Conservation (phyloP, 2,113 vertebrate species). For the Tonatia bakeri region DNA sequence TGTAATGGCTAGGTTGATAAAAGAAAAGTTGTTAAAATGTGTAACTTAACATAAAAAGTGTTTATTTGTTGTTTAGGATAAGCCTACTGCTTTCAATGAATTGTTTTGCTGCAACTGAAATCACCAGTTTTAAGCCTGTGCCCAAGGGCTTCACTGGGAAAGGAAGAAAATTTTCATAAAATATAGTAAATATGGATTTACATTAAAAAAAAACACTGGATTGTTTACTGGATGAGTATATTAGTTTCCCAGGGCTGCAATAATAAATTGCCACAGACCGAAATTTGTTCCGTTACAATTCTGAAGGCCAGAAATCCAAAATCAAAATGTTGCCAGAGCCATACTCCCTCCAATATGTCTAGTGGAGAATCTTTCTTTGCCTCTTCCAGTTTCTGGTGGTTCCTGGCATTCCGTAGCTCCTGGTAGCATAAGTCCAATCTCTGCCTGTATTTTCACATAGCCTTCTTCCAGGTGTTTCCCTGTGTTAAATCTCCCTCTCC, state of each 20-base stretch:
- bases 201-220: not conserved
- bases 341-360: not conserved
- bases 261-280: not conserved
- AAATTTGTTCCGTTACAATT: not conserved
- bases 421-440: not conserved
- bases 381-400: not conserved
- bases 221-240: not conserved
- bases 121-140: not conserved
- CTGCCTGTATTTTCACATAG: not conserved
- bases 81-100: not conserved
- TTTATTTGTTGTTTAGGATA: not conserved
- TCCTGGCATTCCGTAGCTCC: not conserved
- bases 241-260: not conserved
- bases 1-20: not conserved
- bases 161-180: not conserved
- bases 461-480: not conserved
- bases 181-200: slow-evolving; percentile 10
- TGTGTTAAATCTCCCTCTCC: not conserved
- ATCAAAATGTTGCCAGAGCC: not conserved
- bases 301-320: slow-evolving; percentile 28
- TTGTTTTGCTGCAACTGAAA: not conserved
- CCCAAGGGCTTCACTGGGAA: not conserved
- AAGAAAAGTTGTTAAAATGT: not conserved
- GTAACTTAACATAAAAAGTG: not conserved
- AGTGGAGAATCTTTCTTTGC: not conserved